Conservation (phyloP, 2,888 invertebrate species). For the Nudaria mundana region DNA sequence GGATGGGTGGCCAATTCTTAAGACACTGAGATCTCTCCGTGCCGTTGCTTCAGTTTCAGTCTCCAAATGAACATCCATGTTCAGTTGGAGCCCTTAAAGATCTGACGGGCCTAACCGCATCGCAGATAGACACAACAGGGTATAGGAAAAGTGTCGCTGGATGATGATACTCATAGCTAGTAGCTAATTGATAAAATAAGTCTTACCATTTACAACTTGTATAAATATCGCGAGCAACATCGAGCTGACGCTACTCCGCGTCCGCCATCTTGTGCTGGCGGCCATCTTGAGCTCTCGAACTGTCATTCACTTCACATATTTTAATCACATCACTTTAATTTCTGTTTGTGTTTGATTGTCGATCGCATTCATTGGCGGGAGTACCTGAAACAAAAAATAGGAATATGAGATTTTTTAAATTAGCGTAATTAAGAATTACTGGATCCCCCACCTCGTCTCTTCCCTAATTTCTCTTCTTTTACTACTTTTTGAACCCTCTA, state of each 20-base stretch:
- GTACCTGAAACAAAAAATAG: conserved; percentile 35
- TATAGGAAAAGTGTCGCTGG: no score
- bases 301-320: conserved; percentile 33
- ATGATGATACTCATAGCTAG: no score
- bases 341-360: background rate
- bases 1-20: no score
- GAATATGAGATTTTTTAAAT: background rate
- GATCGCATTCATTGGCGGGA: conserved; percentile 20
- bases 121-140: no score
- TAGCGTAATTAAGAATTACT: background rate
- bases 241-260: conserved; percentile 44
- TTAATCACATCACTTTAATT: conserved; percentile 24
- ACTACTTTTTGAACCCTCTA: no score
- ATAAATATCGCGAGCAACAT: conserved; percentile 53
- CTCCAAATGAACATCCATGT: no score
- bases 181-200: background rate
- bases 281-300: conserved; percentile 59
- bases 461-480: no score
- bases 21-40: no score
- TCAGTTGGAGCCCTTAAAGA: no score
- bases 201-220: conserved; percentile 63
- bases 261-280: conserved; percentile 65
- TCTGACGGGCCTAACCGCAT: no score
- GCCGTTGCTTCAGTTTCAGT: no score
- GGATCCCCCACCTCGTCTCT: no score